Base-by-base conservation (phyloP, 2,888 invertebrate species). In the Acanthosepion lycidas region DNA sequence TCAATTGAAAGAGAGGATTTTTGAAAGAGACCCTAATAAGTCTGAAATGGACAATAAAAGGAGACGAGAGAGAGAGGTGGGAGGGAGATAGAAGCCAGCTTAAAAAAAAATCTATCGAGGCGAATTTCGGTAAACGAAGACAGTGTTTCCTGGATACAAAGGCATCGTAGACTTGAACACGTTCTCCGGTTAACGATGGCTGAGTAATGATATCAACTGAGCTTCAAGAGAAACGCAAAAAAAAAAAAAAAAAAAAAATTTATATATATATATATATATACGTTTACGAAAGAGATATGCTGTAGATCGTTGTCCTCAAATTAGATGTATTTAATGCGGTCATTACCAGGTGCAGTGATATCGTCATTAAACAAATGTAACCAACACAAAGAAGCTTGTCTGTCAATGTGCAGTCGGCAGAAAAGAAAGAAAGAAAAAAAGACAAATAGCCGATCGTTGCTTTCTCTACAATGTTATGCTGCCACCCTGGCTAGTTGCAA, bases 11-110 rank as follows among this genome's bases (percentile, higher is more conserved):
- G 9, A n/a, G n/a, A n/a, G 33, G 18, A 20, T 20, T 59, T 78
- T 78, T 78, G 78, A 78, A 78, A 78, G 78, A 78, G 78, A 78
- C 78, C 78, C 78, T 78, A 78, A 78, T 78, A 33, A 78, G n/a
- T 15, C n/a, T 18, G 33, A 33, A 78, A 78, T 33, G 33, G 33
- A 78, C 8, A 78, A n/a, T n/a, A n/a, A n/a, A 78, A 78, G 26
- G 28, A 78, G 28, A n/a, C n/a, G n/a, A n/a, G 78, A 78, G n/a
- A n/a, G 78, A 78, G 18, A 18, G 18, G 78, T n/a, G 78, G n/a
- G 78, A 78, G 78, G n/a, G 78, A 78, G 78, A 78, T 28, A 28
- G 64, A 28, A 64, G 23, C 23, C 4, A 23, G 64, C 64, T 28
- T 42, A 2, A 42, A 42, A 42, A 42, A 42, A 42, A 42, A 42